A percentile compares a stretch with the other conserved stretches of the same genome.
phyloP scores from a whole-genome alignment of 2,888 invertebrate genomes.

The Apoda limacodes region DNA sequence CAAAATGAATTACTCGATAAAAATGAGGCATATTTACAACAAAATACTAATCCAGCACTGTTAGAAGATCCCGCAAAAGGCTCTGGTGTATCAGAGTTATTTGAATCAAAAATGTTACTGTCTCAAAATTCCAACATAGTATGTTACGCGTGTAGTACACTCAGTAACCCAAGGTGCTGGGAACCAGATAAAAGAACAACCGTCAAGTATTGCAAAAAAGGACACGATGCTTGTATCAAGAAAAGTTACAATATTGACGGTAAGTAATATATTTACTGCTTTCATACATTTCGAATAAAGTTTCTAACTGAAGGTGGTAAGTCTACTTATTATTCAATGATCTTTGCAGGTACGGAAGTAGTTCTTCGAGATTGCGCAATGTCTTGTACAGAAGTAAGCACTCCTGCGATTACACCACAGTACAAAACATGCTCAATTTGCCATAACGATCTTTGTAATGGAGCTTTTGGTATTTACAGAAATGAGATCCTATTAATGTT shows the following conservation, averaged over 20 bases:
- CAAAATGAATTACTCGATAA: too few relatives aligned
- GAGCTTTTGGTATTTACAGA: too few relatives aligned
- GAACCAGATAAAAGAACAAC: conserved; percentile 37
- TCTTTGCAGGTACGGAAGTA: conserved; percentile 32
- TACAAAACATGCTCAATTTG: conserved; percentile 42
- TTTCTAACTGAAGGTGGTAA: not conserved
- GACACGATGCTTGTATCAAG: conserved; percentile 37
- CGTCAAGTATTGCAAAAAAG: conserved; percentile 43
- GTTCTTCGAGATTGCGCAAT: conserved; percentile 43
- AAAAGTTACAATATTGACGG: conserved; percentile 34
- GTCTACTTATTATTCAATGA: not conserved
- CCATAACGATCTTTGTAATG: conserved; percentile 42
- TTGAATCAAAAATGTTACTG: conserved; percentile 23
- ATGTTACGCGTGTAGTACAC: conserved; percentile 48
- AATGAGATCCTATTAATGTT: too few relatives aligned
- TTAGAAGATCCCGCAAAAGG: conserved; percentile 31
- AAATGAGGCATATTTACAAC: too few relatives aligned
- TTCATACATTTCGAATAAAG: too few relatives aligned
- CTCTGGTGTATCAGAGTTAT: conserved; percentile 23
- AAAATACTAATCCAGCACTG: too few relatives aligned
- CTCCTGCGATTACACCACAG: conserved; percentile 23
- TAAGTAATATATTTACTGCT: conserved; percentile 28
- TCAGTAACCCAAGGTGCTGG: conserved; percentile 38
- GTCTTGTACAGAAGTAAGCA: conserved; percentile 28
- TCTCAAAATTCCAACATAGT: conserved; percentile 31